Evolutionary conservation across 2,888 invertebrate genomes (phyloP).

Genomic region (Callosobruchus maculatus): DNA sequence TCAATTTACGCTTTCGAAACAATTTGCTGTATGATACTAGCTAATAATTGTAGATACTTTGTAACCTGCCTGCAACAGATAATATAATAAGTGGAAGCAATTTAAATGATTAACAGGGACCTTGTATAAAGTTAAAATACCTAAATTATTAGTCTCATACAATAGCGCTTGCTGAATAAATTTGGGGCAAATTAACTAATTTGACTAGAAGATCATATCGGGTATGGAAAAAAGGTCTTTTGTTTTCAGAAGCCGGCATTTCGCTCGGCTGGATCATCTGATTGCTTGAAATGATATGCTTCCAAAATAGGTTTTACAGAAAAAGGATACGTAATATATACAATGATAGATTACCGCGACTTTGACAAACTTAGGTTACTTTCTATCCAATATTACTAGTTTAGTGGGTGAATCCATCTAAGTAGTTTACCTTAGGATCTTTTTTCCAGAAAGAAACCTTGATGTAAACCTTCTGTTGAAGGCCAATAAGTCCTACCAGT

Average conservation of each 20-base stretch:
- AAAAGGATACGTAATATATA: too few species aligned
- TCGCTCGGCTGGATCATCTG: slow-evolving; percentile 22
- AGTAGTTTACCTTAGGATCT: too few species aligned
- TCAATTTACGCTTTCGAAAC: too few species aligned
- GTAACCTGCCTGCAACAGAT: background rate
- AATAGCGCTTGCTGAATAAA: slow-evolving; percentile 19
- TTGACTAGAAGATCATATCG: slow-evolving; percentile 18
- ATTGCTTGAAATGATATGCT: slow-evolving; percentile 21
- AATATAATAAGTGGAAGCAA: background rate
- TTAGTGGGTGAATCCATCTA: too few species aligned
- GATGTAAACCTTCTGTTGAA: too few species aligned
- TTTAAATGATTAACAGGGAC: background rate
- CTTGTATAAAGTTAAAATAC: slow-evolving; percentile 1
- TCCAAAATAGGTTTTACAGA: slow-evolving; percentile 5
- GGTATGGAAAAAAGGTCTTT: slow-evolving; percentile 20
- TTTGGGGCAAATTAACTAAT: slow-evolving; percentile 15
- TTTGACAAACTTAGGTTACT: too few species aligned
- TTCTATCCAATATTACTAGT: too few species aligned
- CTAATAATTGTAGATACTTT: too few species aligned
- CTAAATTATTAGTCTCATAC: slow-evolving; percentile 9
- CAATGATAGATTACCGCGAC: too few species aligned
- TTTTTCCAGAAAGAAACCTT: too few species aligned
- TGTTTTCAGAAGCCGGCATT: slow-evolving; percentile 23
- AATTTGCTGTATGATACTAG: too few species aligned
- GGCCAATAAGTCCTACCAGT: too few species aligned